Conservation (phyloP, 2,888 invertebrate genomes). For the Ypsolopha scabrella region DNA sequence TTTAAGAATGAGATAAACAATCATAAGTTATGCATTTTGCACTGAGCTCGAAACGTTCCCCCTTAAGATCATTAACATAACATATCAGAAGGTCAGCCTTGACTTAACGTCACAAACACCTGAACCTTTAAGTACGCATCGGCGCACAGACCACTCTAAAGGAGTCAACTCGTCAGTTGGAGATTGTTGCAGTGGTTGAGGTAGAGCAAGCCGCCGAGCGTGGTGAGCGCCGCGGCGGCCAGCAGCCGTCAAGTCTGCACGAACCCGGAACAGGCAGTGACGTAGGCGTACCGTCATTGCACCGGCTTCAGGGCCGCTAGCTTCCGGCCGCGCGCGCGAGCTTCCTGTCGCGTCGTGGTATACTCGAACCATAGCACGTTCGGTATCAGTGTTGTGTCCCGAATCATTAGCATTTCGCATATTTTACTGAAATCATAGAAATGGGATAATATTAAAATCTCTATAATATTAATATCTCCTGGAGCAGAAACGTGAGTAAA, state of each 20-base stretch:
- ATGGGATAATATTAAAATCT: too few relatives aligned
- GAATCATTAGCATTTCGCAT: constrained; percentile 86
- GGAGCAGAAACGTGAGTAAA: too few relatives aligned
- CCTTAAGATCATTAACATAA: too few relatives aligned
- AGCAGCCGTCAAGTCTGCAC: constrained; percentile 61
- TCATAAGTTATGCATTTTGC: too few relatives aligned
- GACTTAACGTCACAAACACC: too few relatives aligned
- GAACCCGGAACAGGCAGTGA: constrained; percentile 30
- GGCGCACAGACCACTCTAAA: neutral
- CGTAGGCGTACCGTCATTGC: constrained; percentile 79
- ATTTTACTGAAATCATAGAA: constrained; percentile 74
- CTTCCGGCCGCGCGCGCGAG: constrained; percentile 83
- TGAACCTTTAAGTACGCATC: neutral
- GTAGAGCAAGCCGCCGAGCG: constrained; percentile 38
- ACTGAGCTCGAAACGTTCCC: too few relatives aligned
- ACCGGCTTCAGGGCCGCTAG: constrained; percentile 82
- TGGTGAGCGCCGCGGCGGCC: constrained; percentile 44
- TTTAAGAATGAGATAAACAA: too few relatives aligned
- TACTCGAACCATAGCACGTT: constrained; percentile 96
- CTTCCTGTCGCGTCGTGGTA: constrained; percentile 86
- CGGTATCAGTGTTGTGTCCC: constrained; percentile 91
- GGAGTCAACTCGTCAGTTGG: neutral
- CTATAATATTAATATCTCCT: too few relatives aligned
- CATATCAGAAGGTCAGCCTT: too few relatives aligned
- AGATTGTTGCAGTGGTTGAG: neutral